Percentiles rank a stretch among this genome's conserved stretches.
These are phyloP conservation scores for Sesia apiformis DNA, from an alignment of 2,888 invertebrate species.

Conservation along the genomic window DNA sequence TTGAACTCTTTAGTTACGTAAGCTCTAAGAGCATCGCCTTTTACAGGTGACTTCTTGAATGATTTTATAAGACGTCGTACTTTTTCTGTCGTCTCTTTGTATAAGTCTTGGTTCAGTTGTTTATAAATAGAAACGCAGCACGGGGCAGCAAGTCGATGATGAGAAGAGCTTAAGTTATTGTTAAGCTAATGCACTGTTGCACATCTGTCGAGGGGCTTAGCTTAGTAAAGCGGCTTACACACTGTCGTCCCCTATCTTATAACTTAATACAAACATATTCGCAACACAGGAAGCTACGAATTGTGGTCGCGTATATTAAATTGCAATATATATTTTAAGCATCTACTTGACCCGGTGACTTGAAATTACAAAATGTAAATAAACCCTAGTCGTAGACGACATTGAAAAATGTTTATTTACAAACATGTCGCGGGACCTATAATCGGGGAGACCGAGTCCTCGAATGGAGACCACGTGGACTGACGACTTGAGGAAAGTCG, in stretches of 20 bases:
- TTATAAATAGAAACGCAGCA: conserved; percentile 23
- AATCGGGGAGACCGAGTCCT: too few species aligned
- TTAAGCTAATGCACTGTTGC: conserved; percentile 32
- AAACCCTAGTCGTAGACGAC: too few species aligned
- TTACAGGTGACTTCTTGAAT: neutral
- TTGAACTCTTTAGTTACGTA: neutral
- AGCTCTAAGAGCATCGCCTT: neutral
- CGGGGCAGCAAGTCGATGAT: conserved; percentile 23
- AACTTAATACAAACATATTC: neutral
- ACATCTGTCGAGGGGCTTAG: conserved; percentile 15
- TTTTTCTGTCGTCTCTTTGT: neutral
- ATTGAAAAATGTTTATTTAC: too few species aligned
- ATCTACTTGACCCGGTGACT: too few species aligned
- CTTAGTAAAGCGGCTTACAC: conserved; percentile 19
- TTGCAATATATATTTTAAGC: too few species aligned
- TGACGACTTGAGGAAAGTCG: too few species aligned
- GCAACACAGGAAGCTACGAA: neutral
- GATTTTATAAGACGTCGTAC: neutral
- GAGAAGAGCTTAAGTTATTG: conserved; percentile 38
- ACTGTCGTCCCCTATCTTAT: conserved; percentile 10
- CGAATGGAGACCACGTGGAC: too few species aligned
- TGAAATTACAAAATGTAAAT: too few species aligned
- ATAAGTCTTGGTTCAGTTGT: conserved; percentile 1
- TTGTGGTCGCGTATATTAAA: neutral
- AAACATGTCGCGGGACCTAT: too few species aligned